Evolutionary conservation across 2,797 vertebrate genomes (phyloP).

Genomic region (Okamejei kenojei): DNA sequence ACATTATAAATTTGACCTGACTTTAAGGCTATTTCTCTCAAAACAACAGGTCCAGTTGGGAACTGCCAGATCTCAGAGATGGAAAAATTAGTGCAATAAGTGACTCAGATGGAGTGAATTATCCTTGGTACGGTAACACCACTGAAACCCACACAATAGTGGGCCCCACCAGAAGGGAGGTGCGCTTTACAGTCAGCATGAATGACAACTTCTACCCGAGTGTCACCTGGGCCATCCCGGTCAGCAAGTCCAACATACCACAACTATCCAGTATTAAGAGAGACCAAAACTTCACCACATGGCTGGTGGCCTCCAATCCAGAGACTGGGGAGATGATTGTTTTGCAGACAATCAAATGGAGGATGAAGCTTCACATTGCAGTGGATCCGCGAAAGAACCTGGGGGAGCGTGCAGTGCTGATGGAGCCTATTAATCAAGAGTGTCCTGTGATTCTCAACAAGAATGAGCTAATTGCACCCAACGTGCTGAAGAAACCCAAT

Average conservation of each 20-base stretch:
- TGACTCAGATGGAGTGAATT: conserved; percentile 93
- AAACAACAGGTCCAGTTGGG: conserved; percentile 85
- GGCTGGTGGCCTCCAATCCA: conserved; percentile 91
- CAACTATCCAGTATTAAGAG: conserved; percentile 84
- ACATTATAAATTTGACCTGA: background rate
- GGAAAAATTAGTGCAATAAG: conserved; percentile 87
- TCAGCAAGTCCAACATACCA: conserved; percentile 85
- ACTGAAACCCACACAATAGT: conserved; percentile 87
- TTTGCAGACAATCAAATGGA: conserved; percentile 89
- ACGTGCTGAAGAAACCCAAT: conserved; percentile 93
- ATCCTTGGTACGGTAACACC: conserved; percentile 97
- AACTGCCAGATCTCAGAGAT: conserved; percentile 84
- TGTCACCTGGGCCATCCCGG: conserved; percentile 92
- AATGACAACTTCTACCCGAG: conserved; percentile 99
- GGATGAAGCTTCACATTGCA: conserved; percentile 84
- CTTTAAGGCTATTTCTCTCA: background rate
- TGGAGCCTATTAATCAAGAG: conserved; percentile 78
- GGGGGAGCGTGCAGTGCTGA: conserved; percentile 77
- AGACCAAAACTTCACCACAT: conserved; percentile 96
- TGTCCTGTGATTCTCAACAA: conserved; percentile 81
- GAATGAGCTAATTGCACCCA: conserved; percentile 83
- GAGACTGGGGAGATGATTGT: conserved; percentile 75
- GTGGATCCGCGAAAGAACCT: conserved; percentile 77
- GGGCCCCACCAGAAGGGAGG: conserved; percentile 86
- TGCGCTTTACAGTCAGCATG: conserved; percentile 89